Conservation (phyloP, 1,140 invertebrate species). For the Pseudachorutes palmiensis region DNA sequence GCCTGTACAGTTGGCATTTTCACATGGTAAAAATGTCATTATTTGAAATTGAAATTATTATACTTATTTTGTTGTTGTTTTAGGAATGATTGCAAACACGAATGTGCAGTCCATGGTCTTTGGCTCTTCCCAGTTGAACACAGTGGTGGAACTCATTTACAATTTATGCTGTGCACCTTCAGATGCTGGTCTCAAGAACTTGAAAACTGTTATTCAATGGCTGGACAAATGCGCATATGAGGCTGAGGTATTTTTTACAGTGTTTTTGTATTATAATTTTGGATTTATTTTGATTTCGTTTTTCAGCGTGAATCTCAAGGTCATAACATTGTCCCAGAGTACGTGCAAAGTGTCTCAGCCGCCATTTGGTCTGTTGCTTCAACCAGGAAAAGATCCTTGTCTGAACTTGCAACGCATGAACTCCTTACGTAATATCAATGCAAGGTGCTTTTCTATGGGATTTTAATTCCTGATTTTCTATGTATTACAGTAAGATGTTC, state of each 20-base stretch:
- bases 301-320: slow-evolving; percentile 8
- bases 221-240: slow-evolving; percentile 28
- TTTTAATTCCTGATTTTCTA: not conserved
- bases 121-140: slow-evolving; percentile 47
- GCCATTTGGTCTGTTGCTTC: slow-evolving; percentile 39
- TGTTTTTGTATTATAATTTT: not conserved
- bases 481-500: slow-evolving; percentile 32
- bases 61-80: not conserved
- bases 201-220: slow-evolving; percentile 28
- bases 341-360: slow-evolving; percentile 33
- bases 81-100: slow-evolving; percentile 41
- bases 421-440: slow-evolving; percentile 19
- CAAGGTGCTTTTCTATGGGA: not conserved
- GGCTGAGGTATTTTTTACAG: not conserved
- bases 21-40: slow-evolving; percentile 27
- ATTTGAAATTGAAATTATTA: not conserved
- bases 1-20: slow-evolving; percentile 35
- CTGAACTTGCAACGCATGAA: slow-evolving; percentile 23
- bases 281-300: not conserved
- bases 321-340: slow-evolving; percentile 27
- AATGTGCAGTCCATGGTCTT: slow-evolving; percentile 42
- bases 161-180: slow-evolving; percentile 53
- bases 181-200: slow-evolving; percentile 25
- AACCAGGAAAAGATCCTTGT: slow-evolving; percentile 29
- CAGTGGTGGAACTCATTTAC: slow-evolving; percentile 68